Evolutionary conservation across 2,888 invertebrate genomes (phyloP).

Genomic region (Encarsia formosa): DNA sequence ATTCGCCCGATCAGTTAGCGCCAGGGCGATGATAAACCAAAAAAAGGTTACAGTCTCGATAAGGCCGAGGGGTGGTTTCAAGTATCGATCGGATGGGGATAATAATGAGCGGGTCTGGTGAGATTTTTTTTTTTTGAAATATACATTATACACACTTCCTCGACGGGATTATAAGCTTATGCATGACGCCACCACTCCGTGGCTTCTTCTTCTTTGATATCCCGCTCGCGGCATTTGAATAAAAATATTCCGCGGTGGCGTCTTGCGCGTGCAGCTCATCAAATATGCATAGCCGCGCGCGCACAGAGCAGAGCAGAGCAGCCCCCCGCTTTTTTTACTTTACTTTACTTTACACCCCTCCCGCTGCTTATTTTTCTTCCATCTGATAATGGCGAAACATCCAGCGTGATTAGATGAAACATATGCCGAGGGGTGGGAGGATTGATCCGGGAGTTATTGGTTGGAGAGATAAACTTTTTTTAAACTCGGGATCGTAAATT

Average conservation of each 20-base stretch:
- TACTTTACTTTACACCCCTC: constrained; percentile 32
- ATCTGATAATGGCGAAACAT: constrained; percentile 31
- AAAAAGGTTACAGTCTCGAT: background rate
- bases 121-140: too few relatives aligned
- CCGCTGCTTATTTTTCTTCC: constrained; percentile 18
- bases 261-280: constrained; percentile 41
- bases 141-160: constrained; percentile 29
- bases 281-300: constrained; percentile 48
- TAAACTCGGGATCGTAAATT: too few relatives aligned
- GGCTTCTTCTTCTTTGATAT: constrained; percentile 50
- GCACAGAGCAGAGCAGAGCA: background rate
- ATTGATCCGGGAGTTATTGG: too few relatives aligned
- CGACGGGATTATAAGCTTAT: constrained; percentile 45
- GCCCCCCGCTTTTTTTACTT: background rate
- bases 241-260: constrained; percentile 30
- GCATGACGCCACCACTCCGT: constrained; percentile 45
- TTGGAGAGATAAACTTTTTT: too few relatives aligned
- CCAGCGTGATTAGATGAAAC: constrained; percentile 44
- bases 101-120: constrained; percentile 43
- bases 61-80: constrained; percentile 1
- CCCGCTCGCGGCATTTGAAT: constrained; percentile 28
- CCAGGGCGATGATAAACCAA: background rate
- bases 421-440: too few relatives aligned
- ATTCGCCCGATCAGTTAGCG: background rate
- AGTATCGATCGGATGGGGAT: constrained; percentile 41